Conservation (phyloP, 2,797 vertebrate genomes). For the Fistularia tabacaria region DNA sequence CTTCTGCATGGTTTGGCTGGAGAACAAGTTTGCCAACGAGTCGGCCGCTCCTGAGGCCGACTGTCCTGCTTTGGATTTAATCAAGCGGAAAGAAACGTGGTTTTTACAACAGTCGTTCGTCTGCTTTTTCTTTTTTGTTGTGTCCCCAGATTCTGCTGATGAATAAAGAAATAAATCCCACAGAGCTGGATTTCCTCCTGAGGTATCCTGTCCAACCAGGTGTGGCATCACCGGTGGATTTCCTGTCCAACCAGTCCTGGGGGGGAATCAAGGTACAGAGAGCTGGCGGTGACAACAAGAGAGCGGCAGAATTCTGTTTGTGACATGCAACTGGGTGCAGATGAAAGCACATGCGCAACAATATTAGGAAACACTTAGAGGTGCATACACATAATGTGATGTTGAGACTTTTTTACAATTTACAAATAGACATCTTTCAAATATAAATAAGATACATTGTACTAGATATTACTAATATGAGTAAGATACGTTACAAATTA, state of each 20-base stretch:
- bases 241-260: slow-evolving; percentile 89
- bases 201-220: slow-evolving; percentile 82
- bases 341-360: too few relatives aligned
- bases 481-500: too few relatives aligned
- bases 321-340: too few relatives aligned
- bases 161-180: slow-evolving; percentile 82
- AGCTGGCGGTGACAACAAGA: background rate
- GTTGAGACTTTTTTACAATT: too few relatives aligned
- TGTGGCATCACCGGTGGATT: slow-evolving; percentile 85
- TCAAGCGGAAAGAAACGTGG: slow-evolving; percentile 40
- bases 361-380: too few relatives aligned
- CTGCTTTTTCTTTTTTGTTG: slow-evolving; percentile 23
- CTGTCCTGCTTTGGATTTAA: slow-evolving; percentile 34
- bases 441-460: too few relatives aligned
- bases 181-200: slow-evolving; percentile 90
- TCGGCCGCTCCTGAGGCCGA: slow-evolving; percentile 23
- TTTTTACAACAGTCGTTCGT: slow-evolving; percentile 19
- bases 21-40: slow-evolving; percentile 18
- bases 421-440: too few relatives aligned
- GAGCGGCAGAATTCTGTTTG: too few relatives aligned
- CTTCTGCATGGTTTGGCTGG: slow-evolving; percentile 41
- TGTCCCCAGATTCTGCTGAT: slow-evolving; percentile 82
- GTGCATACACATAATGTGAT: too few relatives aligned
- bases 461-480: too few relatives aligned
- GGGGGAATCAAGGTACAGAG: slow-evolving; percentile 88